Base-by-base conservation (phyloP, 2,888 invertebrate species). In the Drosophila mulleri region DNA sequence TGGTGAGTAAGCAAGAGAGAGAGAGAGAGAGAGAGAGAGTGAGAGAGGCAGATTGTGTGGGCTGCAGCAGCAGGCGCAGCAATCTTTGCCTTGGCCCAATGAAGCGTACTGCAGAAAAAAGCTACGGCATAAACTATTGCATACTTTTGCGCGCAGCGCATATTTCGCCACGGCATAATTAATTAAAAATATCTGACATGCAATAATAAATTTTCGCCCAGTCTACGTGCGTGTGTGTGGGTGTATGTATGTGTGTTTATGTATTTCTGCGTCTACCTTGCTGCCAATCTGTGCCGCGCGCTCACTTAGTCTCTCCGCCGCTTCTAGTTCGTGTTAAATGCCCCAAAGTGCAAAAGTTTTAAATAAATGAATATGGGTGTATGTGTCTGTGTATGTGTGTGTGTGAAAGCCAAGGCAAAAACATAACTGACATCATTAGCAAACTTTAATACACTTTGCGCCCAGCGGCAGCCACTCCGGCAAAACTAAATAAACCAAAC, bases 371-470 rank as follows among this genome's bases (percentile, higher is more conserved):
- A 80, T 83, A 86, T 83, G 67, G 59, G 65, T 73, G 66, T 52
- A 26, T 47, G 37, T 26, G 26, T 37, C 4, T 35, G 52, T 37
- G 37, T 37, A 16, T 37, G 16, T 53, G 53, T 53, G 53, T 26
- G 37, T 39, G 11, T 37, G 23, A 37, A 53, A 48, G 58, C 41
- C 56, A 72, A 71, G 74, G 67, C 70, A 77, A 76, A 76, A 88
- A 85, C 89, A 86, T 88, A 87, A 80, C 88, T 80, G 88, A 88
- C 86, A 89, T 87, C 86, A 88, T 87, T 89, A 88, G 90, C 70
- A 78, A 86, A 87, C 88, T 87, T 89, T 85, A 88, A 84, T 76
- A 72, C 85, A 86, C 74, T 89, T 83, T 82, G 65, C 45, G 69
- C 69, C 68, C 71, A 54, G 60, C 29, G 61, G 75, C 63, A 54